These are phyloP conservation scores for Cichladusa arquata DNA, from an alignment of 2,113 vertebrate species.

Conservation along the genomic window DNA sequence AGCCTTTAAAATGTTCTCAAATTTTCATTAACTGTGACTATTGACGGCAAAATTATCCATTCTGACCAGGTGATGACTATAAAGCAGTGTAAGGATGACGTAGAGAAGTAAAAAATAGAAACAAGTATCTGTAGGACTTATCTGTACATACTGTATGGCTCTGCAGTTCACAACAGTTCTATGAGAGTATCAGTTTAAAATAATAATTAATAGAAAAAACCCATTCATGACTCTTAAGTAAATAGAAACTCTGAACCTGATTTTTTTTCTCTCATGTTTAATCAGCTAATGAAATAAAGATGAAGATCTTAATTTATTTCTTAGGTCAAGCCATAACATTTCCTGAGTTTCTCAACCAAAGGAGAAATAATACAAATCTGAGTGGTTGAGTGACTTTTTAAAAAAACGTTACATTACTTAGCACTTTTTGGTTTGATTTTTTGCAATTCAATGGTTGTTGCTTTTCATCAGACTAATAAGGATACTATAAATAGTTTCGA, in stretches of 20 bases:
- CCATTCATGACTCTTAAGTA: background rate
- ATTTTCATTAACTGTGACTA: constrained; percentile 36
- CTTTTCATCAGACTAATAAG: constrained; percentile 35
- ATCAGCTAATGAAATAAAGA: constrained; percentile 24
- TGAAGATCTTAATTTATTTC: constrained; percentile 34
- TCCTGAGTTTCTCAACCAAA: constrained; percentile 13
- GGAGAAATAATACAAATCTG: constrained; percentile 9
- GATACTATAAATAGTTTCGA: background rate
- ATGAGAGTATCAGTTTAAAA: background rate
- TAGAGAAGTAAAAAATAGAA: background rate
- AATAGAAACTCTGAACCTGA: background rate
- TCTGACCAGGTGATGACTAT: background rate
- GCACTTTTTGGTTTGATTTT: background rate
- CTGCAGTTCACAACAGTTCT: background rate
- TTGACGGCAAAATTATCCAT: background rate
- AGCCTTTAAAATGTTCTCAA: background rate
- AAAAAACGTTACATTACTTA: background rate
- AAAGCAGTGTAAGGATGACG: background rate
- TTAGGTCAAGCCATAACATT: background rate
- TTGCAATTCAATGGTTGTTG: background rate
- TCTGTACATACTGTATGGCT: background rate
- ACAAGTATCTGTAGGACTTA: background rate
- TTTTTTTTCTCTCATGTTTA: background rate
- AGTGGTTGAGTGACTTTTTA: background rate
- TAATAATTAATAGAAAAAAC: constrained; percentile 25